These are phyloP conservation scores for Phalacrocorax brasilianus DNA, from an alignment of 2,113 vertebrate species.

Conservation along the genomic window DNA sequence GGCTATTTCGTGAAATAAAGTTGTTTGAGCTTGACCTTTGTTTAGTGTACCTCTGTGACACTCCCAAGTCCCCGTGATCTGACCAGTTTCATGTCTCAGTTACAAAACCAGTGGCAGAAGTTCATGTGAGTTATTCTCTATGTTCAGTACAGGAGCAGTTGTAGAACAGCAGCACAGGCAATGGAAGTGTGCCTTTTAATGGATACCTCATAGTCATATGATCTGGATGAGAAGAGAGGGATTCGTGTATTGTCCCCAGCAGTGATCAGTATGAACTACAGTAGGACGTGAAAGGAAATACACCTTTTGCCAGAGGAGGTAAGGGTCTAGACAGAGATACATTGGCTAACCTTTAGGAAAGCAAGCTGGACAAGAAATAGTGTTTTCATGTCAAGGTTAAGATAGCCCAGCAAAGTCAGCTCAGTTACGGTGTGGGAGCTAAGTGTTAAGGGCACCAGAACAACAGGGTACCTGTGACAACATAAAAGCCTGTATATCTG, in stretches of 20 bases:
- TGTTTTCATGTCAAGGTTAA: neutral
- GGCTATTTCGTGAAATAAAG: too few relatives aligned
- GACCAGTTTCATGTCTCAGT: neutral
- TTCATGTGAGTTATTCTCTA: neutral
- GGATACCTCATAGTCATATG: neutral
- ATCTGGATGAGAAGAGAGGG: neutral
- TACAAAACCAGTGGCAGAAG: neutral
- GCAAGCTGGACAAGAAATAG: neutral
- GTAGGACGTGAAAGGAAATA: neutral
- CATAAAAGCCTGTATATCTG: neutral
- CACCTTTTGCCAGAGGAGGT: neutral
- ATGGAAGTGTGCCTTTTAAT: neutral
- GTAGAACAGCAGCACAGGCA: neutral
- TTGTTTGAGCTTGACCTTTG: too few relatives aligned
- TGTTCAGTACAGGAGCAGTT: neutral
- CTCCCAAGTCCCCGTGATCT: accelerated
- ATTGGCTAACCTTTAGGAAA: neutral
- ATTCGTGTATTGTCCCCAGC: neutral
- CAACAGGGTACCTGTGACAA: neutral
- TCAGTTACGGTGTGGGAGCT: neutral
- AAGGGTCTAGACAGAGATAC: neutral
- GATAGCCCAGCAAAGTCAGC: neutral
- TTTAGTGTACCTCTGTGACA: too few relatives aligned
- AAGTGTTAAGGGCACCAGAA: neutral
- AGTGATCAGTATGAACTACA: neutral